Base-by-base conservation (phyloP, 2,888 invertebrate genomes). In the Rotaria socialis region DNA sequence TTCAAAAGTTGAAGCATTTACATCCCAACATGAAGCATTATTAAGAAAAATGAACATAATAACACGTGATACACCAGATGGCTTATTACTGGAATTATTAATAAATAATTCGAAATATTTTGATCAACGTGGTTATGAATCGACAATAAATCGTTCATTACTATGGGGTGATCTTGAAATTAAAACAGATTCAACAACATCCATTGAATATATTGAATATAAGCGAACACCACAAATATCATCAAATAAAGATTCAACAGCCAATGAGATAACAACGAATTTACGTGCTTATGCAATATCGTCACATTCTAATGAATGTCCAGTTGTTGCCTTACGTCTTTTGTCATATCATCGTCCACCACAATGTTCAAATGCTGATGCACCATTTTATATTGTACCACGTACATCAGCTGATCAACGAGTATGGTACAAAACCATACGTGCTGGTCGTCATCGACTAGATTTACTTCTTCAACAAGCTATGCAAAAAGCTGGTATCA, bases 91-190 rank as follows among this genome's bases (percentile, higher is more conserved):
- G 3, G 80, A 80, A 80, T 47, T 80, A 80, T 80, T 80, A 47
- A 80, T 80, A 19, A 80, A 80, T 47, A 80, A 80, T 80, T 80
- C 80, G 7, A 80, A 80, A 80, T 80, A 80, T 80, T 80, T 47
- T 47, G 80, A 80, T 80, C 80, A 80, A 80, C 80, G 80, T 47
- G 80, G 80, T 80, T 43, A n/a, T 80, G 80, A 80, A 80, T 80
- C 80, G 47, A 80, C 80, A 47, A 80, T 80, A 47, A 80, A 80
- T 80, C 43, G 80, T 47, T 80, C 80, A 80, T 47, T 80, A 47
- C 47, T 80, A 80, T 80, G 80, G 80, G 80, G 80, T 47, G 80
- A 80, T 80, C 41, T 80, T 41, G 80, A 80, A 80, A 47, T 80
- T 8, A 80, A 80, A 80, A 47, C 47, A n/a, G 80, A 80, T 80